Base-by-base conservation (phyloP, 1,140 invertebrate species). In the Aradophagus sp. region DNA sequence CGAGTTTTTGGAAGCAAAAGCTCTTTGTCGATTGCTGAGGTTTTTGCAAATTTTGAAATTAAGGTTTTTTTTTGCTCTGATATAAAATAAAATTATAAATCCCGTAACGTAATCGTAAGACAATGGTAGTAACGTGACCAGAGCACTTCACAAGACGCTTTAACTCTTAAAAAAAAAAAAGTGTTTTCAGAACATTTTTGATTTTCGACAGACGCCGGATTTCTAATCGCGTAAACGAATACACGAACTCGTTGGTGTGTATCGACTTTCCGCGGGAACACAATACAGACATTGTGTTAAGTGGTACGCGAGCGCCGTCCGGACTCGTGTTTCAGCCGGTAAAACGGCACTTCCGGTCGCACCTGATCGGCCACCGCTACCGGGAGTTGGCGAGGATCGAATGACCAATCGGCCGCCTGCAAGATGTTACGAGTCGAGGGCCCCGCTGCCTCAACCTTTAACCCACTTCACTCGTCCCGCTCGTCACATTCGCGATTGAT, bases 321-420 rank as follows among this genome's bases (percentile, higher is more conserved):
- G 34, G 68, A 70, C 63, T 72, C 65, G 32, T 41, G 35, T 71
- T 71, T 72, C 69, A 38, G 41, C 23, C 48, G 62, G 69, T 72
- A 71, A 77, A 77, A 50, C 48, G 63, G 41, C 41, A 65, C 66
- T 80, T 80, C 77, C 77, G 77, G 73, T 74, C 68, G 61, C 73
- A 66, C 68, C 71, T 69, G 76, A 73, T 66, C 72, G 66, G 65
- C 6, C 55, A 35, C 6, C 55, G 31, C 44, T 59, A 50, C 52
- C 62, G 32, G 39, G 31, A 50, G 52, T 34, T 26, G 27, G 58
- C 55, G 58, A 29, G 69, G 70, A 78, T 80, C 76, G 56, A 61
- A 62, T 79, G 76, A 79, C 76, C 75, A 75, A 78, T 78, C 73
- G 62, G 50, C 42, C 73, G 77, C 72, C 47, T 74, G 79, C 79